A percentile compares a stretch with the other conserved stretches of the same genome.
These are phyloP conservation scores for Osmerus mordax DNA, from an alignment of 2,113 vertebrate genomes.

Conservation along the genomic window DNA sequence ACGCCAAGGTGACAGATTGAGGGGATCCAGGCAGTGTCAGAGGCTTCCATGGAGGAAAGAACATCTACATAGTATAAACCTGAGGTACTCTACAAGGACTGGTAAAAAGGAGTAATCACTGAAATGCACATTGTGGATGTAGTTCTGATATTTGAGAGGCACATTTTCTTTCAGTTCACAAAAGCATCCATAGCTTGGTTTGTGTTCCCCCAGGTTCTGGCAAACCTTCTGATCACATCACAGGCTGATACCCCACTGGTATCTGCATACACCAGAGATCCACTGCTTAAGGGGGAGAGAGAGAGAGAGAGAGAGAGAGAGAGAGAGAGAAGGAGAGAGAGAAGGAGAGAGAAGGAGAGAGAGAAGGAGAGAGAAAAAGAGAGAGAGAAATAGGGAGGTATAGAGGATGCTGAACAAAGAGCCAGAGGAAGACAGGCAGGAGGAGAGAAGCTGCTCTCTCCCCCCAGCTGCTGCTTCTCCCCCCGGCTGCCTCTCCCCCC, in stretches of 20 bases:
- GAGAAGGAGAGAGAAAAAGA: slow-evolving; percentile 2
- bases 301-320: not conserved
- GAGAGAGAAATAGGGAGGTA: not conserved
- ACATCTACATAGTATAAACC: slow-evolving; percentile 42
- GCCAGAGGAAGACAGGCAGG: slow-evolving; percentile 51
- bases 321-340: slow-evolving; percentile 4
- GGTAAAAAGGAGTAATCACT: slow-evolving; percentile 44
- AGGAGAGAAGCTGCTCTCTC: slow-evolving; percentile 45
- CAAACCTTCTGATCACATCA: slow-evolving; percentile 61
- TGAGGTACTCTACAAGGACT: slow-evolving; percentile 19
- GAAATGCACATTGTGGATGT: not conserved
- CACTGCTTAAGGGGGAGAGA: slow-evolving; percentile 44
- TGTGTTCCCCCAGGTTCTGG: slow-evolving; percentile 53
- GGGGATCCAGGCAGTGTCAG: slow-evolving; percentile 45
- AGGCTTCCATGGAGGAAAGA: slow-evolving; percentile 49
- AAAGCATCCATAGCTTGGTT: slow-evolving; percentile 35
- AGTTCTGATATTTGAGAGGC: slow-evolving; percentile 23
- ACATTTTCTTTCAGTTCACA: not conserved
- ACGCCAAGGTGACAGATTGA: slow-evolving; percentile 47
- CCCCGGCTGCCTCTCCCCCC: not conserved
- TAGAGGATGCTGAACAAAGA: not conserved
- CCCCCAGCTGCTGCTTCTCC: not conserved
- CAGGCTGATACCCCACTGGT: slow-evolving; percentile 48
- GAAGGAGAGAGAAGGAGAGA: not conserved
- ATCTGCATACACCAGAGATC: slow-evolving; percentile 58